Base-by-base conservation (phyloP, 2,113 vertebrate genomes). In the Sarotherodon lohbergeri region DNA sequence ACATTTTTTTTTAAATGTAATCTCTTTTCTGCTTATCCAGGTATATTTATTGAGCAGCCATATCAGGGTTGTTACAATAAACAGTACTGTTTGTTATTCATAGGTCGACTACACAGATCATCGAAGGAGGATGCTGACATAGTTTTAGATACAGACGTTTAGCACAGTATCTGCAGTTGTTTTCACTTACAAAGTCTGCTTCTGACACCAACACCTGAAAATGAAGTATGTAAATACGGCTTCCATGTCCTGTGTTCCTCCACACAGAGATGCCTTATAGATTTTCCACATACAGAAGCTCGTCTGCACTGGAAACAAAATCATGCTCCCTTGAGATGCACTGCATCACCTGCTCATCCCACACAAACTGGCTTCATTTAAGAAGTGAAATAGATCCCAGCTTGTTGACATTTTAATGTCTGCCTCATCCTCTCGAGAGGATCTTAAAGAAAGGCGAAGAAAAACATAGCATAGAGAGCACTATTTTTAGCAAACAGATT, bases 401-500 rank as follows among this genome's bases (percentile, higher is more conserved):
- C 59, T 63, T 90, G 71, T 92, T 93, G 83, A 89, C 88, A 89
- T 92, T 90, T 88, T 41, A 85, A 83, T 71, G 61, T 86, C 57
- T 39, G 50, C 85, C 80, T 88, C 80, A 84, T 91, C 81, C 87
- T 91, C 71, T 82, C 46, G 80, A 86, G 81, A 90, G 55, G 48
- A 88, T 85, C 43, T 86, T 83, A 92, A 81, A 54, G 90, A 90
- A 92, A 94, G 27, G 9, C 43, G 73, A 89, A 86, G 68, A 90
- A 76, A 92, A 94, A 91, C 86, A 84, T 88, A 90, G 83, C 84
- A 86, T 84, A 93, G 88, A 89, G 79, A 81, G 17, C 81, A 89
- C 94, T 96, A 96, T 96, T 96, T 96, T 94, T 96, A 96, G 94
- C 78, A 6, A 54, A 52, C 39, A 84, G 80, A 88, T 90, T 89